Evolutionary conservation across 2,113 vertebrate species (phyloP), one percentile per base, ranked within the genome.

Genomic region (Ameiurus melas): DNA sequence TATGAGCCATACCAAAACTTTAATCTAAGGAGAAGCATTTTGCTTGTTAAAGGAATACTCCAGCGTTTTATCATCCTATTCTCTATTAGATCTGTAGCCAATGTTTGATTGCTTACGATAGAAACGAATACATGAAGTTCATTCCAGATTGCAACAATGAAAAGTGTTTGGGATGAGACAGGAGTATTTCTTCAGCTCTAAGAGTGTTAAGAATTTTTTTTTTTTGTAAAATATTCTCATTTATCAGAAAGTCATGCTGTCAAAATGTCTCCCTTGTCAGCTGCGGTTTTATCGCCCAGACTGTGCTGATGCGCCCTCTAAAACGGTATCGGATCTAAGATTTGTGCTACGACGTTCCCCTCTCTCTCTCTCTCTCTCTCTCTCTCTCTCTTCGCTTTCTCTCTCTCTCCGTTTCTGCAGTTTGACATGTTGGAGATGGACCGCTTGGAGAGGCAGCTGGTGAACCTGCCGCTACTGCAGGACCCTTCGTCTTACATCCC

Each of bases 371-470:
- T 62, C 81, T 62, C 5, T 80, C 5, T 55, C 0, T 27, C 0
- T n/a, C 2, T 19, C 2, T 25, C 3, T 62, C 1, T 43, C 33
- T 60, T 57, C 16, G 30, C 5, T 57, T 1, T 80, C 36, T 62
- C 53, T 88, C 5, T 87, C 16, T 85, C 9, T 89, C 20, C 84
- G 25, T 79, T 83, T 80, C 6, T 89, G 8, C 89, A 99, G 98
- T 99, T 99, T 90, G 98, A 99, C 94, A 96, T 99, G 96, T 88
- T 99, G 88, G 98, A 99, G 91, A 99, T 99, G 98, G 98, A 99
- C 89, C 97, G 98, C 27, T 93, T 99, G 91, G 98, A 99, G 91
- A 95, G 98, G 78, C 95, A 97, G 0, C 94, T 99, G 53, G 98
- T 99, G 47, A 97, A 97, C 87, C 95, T 99, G 25, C 98, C 98